A percentile compares a stretch with the other conserved stretches of the same genome.
phyloP scores from a whole-genome alignment of 2,113 vertebrate genomes.

The Misgurnus mizolepis region DNA sequence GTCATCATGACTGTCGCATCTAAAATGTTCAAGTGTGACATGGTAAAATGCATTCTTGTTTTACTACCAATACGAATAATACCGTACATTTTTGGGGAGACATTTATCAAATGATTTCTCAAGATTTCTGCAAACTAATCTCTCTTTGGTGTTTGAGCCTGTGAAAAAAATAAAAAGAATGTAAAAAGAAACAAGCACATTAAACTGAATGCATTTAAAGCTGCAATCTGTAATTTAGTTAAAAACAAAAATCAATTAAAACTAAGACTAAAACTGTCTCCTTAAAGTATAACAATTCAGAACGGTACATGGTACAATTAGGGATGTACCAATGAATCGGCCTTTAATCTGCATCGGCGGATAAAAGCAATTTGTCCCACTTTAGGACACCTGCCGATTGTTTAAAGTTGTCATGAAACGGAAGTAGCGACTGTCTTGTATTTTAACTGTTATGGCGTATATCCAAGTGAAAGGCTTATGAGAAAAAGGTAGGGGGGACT shows the following conservation, averaged over 20 bases:
- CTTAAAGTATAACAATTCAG: neutral
- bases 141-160: conserved; percentile 31
- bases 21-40: neutral
- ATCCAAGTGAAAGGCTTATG: no score
- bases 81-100: conserved; percentile 24
- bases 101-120: neutral
- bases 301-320: neutral
- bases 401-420: no score
- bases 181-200: neutral
- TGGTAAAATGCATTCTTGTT: neutral
- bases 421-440: no score
- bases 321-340: no score
- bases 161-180: neutral
- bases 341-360: no score
- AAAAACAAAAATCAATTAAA: no score
- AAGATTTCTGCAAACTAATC: neutral
- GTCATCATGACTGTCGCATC: neutral
- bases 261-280: neutral
- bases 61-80: neutral
- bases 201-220: neutral
- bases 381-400: no score
- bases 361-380: no score
- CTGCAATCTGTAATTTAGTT: no score
- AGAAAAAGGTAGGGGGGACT: no score
- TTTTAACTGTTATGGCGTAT: no score